A percentile compares a stretch with the other conserved stretches of the same genome.
Conservation (phyloP, 2,113 vertebrate species). For the Daphoenositta chrysoptera region DNA sequence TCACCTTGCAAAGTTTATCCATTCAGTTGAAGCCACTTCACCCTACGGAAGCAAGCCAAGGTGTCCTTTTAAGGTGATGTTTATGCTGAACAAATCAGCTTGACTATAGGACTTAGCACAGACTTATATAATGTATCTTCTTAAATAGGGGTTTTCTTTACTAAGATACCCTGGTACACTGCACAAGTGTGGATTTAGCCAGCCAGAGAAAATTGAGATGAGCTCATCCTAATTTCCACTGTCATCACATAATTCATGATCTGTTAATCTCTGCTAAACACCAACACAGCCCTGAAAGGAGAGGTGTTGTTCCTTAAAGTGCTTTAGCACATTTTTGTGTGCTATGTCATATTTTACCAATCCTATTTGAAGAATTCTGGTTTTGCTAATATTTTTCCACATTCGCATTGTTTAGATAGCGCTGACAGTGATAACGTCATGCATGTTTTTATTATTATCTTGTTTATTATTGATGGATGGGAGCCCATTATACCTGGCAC, state of each 20-base stretch:
- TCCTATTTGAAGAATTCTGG: background rate
- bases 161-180: background rate
- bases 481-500: background rate
- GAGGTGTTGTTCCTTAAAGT: background rate
- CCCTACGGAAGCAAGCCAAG: background rate
- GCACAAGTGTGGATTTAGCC: background rate
- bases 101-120: background rate
- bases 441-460: background rate
- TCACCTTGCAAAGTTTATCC: background rate
- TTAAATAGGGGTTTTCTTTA: background rate
- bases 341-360: background rate
- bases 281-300: background rate
- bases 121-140: background rate
- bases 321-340: background rate
- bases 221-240: background rate
- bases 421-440: background rate
- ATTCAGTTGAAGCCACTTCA: background rate
- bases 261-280: background rate
- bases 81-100: background rate
- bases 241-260: background rate
- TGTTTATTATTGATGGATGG: background rate
- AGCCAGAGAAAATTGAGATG: background rate
- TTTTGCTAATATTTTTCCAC: background rate
- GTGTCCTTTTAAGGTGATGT: conserved; percentile 22
- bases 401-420: background rate